Evolutionary conservation across 2,888 invertebrate species (phyloP).

Genomic region (Rhopalosiphum nymphaeae): DNA sequence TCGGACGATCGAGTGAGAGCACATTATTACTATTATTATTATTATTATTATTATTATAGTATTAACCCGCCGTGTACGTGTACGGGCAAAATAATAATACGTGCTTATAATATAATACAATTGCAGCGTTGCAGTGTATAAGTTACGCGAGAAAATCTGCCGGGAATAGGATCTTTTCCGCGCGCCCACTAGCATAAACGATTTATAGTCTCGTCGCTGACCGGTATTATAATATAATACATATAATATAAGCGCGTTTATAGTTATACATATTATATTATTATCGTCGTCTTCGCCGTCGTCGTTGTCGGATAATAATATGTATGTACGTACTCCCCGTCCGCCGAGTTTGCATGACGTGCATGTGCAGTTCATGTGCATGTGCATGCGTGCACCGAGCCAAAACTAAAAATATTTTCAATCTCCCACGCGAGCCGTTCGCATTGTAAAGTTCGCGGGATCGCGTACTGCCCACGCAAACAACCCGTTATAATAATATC

Average conservation of each 20-base stretch:
- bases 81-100: not conserved
- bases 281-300: not conserved
- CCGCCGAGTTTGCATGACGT: not conserved
- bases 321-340: not conserved
- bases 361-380: not conserved
- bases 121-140: not conserved
- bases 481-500: slow-evolving; percentile 24
- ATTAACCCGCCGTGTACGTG: too few relatives aligned
- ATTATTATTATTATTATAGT: not conserved
- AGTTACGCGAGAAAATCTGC: not conserved
- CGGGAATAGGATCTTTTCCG: not conserved
- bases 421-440: slow-evolving; percentile 10
- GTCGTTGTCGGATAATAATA: not conserved
- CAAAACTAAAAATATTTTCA: slow-evolving; percentile 43
- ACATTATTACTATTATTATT: not conserved
- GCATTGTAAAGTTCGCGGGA: not conserved
- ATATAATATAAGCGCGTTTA: not conserved
- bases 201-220: not conserved
- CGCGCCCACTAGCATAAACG: slow-evolving; percentile 9
- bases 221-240: not conserved
- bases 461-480: not conserved
- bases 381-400: slow-evolving; percentile 33
- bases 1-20: not conserved
- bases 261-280: not conserved
- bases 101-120: not conserved